Conservation (phyloP, 1,140 invertebrate species). For the Lysiphlebus fabarum region DNA sequence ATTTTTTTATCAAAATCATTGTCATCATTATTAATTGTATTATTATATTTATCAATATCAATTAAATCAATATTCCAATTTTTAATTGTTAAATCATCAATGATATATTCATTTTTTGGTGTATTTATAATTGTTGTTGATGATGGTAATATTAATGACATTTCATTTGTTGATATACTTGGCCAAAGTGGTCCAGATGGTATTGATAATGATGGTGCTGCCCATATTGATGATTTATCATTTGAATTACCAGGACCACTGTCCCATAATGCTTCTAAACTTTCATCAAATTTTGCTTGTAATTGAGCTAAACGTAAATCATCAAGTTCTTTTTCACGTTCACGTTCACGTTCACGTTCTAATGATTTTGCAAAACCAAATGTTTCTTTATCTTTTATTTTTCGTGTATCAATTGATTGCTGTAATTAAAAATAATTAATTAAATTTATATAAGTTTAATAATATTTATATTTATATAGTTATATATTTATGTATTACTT, state of each 20-base stretch:
- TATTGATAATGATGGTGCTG: slow-evolving; percentile 50
- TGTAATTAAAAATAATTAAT: slow-evolving; percentile 6
- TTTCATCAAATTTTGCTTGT: slow-evolving; percentile 65
- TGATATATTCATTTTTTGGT: slow-evolving; percentile 38
- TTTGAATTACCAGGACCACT: slow-evolving; percentile 46
- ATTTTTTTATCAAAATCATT: slow-evolving; percentile 25
- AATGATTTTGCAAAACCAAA: slow-evolving; percentile 49
- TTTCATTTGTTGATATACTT: slow-evolving; percentile 39
- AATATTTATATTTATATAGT: too few relatives aligned
- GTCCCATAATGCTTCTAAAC: slow-evolving; percentile 64
- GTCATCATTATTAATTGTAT: slow-evolving; percentile 35
- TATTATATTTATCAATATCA: slow-evolving; percentile 39
- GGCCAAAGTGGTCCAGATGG: slow-evolving; percentile 50
- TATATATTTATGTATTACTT: too few relatives aligned
- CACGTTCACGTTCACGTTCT: slow-evolving; percentile 47
- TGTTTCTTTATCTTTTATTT: slow-evolving; percentile 40
- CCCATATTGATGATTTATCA: slow-evolving; percentile 50
- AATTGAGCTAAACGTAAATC: slow-evolving; percentile 61
- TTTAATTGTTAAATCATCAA: slow-evolving; percentile 46
- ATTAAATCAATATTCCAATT: slow-evolving; percentile 48
- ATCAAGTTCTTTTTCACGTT: slow-evolving; percentile 50
- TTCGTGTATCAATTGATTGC: slow-evolving; percentile 35
- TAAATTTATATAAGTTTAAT: background rate
- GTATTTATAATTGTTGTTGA: slow-evolving; percentile 21
- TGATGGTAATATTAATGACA: slow-evolving; percentile 38